Conservation (phyloP, 1,140 invertebrate species). For the Trypoxylus dichotomus region DNA sequence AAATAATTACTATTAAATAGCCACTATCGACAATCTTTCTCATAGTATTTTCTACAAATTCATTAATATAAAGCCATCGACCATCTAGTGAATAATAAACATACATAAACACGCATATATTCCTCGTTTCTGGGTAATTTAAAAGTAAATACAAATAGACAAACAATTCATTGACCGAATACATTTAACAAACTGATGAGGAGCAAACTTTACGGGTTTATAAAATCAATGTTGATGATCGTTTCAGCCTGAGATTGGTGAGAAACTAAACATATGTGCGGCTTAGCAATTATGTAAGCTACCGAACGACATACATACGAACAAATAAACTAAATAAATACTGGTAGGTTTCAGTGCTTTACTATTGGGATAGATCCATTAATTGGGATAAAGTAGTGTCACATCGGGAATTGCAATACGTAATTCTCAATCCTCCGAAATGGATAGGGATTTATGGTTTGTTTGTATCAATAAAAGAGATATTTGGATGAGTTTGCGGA, state of each 20-base stretch:
- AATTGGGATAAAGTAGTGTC: not conserved
- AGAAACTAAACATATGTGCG: not conserved
- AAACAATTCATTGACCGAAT: no score
- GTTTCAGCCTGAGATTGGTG: not conserved
- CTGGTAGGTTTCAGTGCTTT: not conserved
- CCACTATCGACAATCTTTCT: no score
- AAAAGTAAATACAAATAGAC: no score
- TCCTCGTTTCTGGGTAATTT: no score
- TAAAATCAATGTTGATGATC: not conserved
- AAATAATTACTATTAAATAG: no score
- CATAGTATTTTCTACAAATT: no score
- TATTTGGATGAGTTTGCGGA: no score
- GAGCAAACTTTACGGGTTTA: not conserved
- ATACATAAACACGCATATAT: no score
- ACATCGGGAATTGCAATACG: not conserved
- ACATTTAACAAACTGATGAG: no score
- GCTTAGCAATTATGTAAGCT: not conserved
- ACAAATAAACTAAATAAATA: not conserved
- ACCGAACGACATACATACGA: not conserved
- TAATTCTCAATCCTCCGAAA: not conserved
- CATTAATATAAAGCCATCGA: no score
- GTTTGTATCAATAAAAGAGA: no score
- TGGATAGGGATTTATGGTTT: not conserved
- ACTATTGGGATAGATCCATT: not conserved
- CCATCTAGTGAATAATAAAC: no score